Conservation (phyloP, 2,888 invertebrate species). For the Leptopilina myrica region DNA sequence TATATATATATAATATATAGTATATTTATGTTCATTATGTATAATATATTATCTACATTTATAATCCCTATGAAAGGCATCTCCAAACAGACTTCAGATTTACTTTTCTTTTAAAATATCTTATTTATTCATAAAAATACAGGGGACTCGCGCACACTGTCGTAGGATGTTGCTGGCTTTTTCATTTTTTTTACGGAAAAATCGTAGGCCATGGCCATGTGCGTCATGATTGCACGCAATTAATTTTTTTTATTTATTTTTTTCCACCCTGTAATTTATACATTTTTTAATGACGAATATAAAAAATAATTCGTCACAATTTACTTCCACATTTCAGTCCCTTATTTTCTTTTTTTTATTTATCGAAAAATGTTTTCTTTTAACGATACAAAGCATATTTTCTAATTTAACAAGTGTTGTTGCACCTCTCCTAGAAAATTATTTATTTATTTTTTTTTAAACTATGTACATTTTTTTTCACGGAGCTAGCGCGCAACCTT, state of each 20-base stretch:
- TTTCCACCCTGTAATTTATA: constrained; percentile 42
- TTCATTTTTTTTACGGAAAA: constrained; percentile 10
- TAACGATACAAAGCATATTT: neutral
- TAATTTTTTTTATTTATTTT: constrained; percentile 19
- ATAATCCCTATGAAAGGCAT: constrained; percentile 77
- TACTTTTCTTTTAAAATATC: constrained; percentile 75
- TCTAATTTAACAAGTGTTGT: neutral
- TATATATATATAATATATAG: constrained; percentile 71
- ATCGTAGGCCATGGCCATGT: constrained; percentile 14
- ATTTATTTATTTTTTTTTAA: constrained; percentile 1
- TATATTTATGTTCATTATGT: constrained; percentile 76
- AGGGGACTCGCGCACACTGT: constrained; percentile 64
- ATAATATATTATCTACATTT: constrained; percentile 77
- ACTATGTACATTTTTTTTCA: constrained; percentile 35
- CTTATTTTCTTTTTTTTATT: constrained; percentile 6
- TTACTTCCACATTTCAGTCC: neutral
- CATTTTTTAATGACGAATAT: constrained; percentile 46
- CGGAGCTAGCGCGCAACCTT: constrained; percentile 7
- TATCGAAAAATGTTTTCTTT: neutral
- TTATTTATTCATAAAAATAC: constrained; percentile 77
- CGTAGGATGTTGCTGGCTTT: constrained; percentile 56
- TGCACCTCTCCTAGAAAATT: constrained; percentile 15
- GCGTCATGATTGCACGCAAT: constrained; percentile 33
- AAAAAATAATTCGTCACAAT: constrained; percentile 38
- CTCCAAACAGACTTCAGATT: constrained; percentile 77